Base-by-base conservation (phyloP, 1,140 invertebrate genomes). In the Atta colombica region DNA sequence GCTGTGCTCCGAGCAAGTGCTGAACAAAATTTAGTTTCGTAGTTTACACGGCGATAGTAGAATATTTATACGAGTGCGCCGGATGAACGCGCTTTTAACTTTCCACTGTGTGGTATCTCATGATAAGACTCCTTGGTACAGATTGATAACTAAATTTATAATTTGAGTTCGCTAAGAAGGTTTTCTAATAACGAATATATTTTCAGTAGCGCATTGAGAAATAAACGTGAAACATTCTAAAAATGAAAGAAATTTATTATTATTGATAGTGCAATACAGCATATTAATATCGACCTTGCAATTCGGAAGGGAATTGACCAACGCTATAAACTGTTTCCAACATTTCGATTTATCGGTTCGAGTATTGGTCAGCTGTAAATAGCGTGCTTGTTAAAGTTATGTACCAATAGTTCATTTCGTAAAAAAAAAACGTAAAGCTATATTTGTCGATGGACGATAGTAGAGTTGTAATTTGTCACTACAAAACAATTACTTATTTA, bases 21-120 rank as follows among this genome's bases (percentile, higher is more conserved):
- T 53, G 53, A 82, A 69, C 77, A 71, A 89, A 90, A 89, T 78
- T 90, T 88, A 72, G 71, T 60, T 55, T 84, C 88, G 65, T 86
- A 84, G 88, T 90, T 90, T 89, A 90, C 88, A 90, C 75, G 85
- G 60, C 87, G 89, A 90, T 89, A 90, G 85, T 74, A 78, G 89
- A 90, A 90, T 89, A 90, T 89, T 89, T 89, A 77, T 78, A 66
- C 84, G 74, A 77, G 63, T 81, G 77, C 81, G 53, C 61, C 61
- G 68, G 35, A 82, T 71, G 88, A 65, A 89, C 68, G 49, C 55
- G 88, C 77, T 75, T 77, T 49, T 66, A 89, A 89, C 77, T 87
- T 87, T 65, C 28, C 65, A 49, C 55, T 60, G n/a, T 25, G 21
- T 65, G n/a, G 45, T 63, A 39, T 12, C 3, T 31, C 51, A 39